Base-by-base conservation (phyloP, 2,797 vertebrate species). In the Acipenser oxyrinchus region DNA sequence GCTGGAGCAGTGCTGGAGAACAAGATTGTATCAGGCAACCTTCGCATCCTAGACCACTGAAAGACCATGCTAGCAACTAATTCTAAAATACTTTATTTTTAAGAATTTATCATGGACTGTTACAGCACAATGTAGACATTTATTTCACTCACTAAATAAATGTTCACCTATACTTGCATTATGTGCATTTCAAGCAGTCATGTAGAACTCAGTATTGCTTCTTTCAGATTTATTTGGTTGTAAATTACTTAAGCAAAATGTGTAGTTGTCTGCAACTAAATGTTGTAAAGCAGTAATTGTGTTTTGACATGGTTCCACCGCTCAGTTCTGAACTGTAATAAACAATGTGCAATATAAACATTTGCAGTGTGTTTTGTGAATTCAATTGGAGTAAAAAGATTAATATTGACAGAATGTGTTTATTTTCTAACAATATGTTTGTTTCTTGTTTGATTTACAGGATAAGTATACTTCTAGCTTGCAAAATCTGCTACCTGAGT, bases 11-110 rank as follows among this genome's bases (percentile, higher is more conserved):
- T 95, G 78, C 85, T 98, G 77, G 95, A 99, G 79, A 99, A 98
- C 86, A 99, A 98, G 82, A 99, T 99, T 0, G 95, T 99, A 7
- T 99, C 96, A 6, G 96, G 96, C 70, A 99, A 99, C 79, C 93
- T 99, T 50, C 93, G 95, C 73, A 98, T 98, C 84, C 85, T 99
- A 82, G 96, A 98, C 83, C 96, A 99, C 82, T 98, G 85, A 94
- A 37, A 37, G 51, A 70, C 74, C 75, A 71, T 79, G n/a, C 52
- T n/a, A 3, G 9, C 6, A 10, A 3, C 23, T 37, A 37, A 37
- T 37, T 37, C 2, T 37, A 37, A 4, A 37, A 37, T 37, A 37
- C 23, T 37, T 37, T 37, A 37, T 37, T 37, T 37, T 23, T 49
- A 48, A 58, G 65, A 37, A 48, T 61, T 63, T 15, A 37, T 18